These are phyloP conservation scores for Chrysomela aeneicollis DNA, from an alignment of 2,888 invertebrate species.

Conservation along the genomic window DNA sequence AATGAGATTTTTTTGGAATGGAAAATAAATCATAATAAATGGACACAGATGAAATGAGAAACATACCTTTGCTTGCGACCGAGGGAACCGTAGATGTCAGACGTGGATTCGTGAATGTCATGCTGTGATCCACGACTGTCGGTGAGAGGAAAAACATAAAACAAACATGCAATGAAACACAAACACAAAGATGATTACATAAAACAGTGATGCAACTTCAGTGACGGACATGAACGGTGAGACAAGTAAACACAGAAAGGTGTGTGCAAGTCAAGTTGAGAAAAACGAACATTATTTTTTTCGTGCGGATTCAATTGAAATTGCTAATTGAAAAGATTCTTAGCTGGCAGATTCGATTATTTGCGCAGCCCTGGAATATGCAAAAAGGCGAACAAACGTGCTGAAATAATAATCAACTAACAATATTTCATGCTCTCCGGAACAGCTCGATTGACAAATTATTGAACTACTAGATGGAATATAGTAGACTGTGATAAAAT, in stretches of 20 bases:
- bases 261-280: constrained; percentile 11
- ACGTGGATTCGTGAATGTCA: constrained; percentile 77
- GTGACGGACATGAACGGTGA: constrained; percentile 15
- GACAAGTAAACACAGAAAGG: constrained; percentile 1
- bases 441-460: too few relatives aligned
- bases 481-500: background rate
- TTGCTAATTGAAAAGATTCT: too few relatives aligned
- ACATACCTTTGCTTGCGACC: constrained; percentile 81
- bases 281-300: too few relatives aligned
- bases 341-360: background rate
- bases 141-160: constrained; percentile 54
- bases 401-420: constrained; percentile 17
- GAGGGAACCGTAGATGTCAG: constrained; percentile 73
- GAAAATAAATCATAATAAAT: constrained; percentile 15
- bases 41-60: constrained; percentile 30
- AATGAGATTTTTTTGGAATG: too few relatives aligned
- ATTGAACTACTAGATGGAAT: background rate
- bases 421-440: constrained; percentile 1
- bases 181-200: constrained; percentile 29
- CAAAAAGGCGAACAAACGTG: background rate
- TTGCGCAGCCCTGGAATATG: background rate
- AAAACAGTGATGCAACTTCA: constrained; percentile 16
- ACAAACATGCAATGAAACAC: constrained; percentile 47
- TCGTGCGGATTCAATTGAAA: too few relatives aligned
- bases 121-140: constrained; percentile 78